Evolutionary conservation across 2,113 vertebrate species (phyloP).

Genomic region (Solea senegalensis): DNA sequence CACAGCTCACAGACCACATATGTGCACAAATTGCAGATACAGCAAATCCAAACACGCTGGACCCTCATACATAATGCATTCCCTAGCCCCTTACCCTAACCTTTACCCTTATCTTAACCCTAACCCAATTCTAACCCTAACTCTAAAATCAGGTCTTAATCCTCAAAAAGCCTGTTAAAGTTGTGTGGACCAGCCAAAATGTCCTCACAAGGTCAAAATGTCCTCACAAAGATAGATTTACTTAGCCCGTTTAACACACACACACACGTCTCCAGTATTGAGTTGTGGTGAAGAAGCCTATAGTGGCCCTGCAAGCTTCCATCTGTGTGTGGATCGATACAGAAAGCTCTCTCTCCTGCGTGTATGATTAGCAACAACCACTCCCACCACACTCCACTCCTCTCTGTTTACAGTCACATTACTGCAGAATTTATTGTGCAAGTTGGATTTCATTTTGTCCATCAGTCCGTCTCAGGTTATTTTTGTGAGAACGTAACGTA

Average conservation of each 20-base stretch:
- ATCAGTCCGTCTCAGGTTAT: background rate
- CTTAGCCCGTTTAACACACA: background rate
- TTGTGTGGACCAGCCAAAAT: too few relatives aligned
- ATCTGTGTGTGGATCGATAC: conserved; percentile 69
- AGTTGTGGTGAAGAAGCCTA: conserved; percentile 70
- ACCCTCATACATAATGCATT: too few relatives aligned
- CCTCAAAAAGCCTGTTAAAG: too few relatives aligned
- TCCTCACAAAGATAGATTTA: too few relatives aligned
- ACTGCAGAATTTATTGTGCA: background rate
- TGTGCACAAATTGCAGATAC: conserved; percentile 48
- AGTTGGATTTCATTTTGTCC: background rate
- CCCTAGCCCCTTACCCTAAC: too few relatives aligned
- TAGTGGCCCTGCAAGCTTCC: conserved; percentile 53
- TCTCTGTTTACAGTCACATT: background rate
- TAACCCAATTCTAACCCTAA: background rate
- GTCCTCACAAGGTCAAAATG: too few relatives aligned
- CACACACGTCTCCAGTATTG: conserved; percentile 56
- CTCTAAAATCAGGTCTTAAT: background rate
- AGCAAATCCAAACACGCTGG: conserved; percentile 43
- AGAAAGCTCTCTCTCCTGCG: conserved; percentile 47
- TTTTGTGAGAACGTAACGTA: background rate
- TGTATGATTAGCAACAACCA: conserved; percentile 50
- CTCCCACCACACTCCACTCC: conserved; percentile 31
- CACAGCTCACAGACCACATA: conserved; percentile 34
- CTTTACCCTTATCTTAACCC: too few relatives aligned